A percentile compares a stretch with the other conserved stretches of the same genome.
Conservation (phyloP, 2,888 invertebrate genomes). For the Trilocha varians region DNA sequence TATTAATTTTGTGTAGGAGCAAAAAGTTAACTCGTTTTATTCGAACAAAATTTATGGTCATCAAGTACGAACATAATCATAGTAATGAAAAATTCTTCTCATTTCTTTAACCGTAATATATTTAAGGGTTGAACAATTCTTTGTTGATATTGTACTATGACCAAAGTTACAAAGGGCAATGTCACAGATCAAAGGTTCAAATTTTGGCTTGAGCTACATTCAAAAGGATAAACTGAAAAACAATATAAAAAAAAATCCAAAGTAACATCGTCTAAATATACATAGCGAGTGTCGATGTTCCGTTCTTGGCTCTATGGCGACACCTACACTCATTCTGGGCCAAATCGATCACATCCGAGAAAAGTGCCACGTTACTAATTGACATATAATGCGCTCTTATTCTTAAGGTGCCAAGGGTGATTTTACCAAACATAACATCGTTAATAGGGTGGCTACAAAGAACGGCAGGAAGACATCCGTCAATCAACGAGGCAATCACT, state of each 20-base stretch:
- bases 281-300: slow-evolving; percentile 36
- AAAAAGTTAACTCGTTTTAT: not conserved
- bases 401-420: slow-evolving; percentile 23
- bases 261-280: slow-evolving; percentile 20
- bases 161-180: slow-evolving; percentile 10
- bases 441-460: slow-evolving; percentile 21
- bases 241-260: not conserved
- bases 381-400: slow-evolving; percentile 21
- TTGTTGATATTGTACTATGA: not conserved
- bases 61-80: not conserved
- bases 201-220: not conserved
- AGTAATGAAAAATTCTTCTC: not conserved
- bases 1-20: slow-evolving; percentile 30
- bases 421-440: slow-evolving; percentile 12
- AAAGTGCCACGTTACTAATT: slow-evolving; percentile 20
- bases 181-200: not conserved
- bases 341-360: slow-evolving; percentile 41
- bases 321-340: slow-evolving; percentile 36
- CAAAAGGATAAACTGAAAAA: not conserved
- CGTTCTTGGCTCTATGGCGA: slow-evolving; percentile 36
- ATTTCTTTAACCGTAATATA: not conserved
- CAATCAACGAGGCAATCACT: slow-evolving; percentile 43
- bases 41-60: not conserved
- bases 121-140: not conserved
- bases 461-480: slow-evolving; percentile 57